These are phyloP conservation scores for Alaudala cheleensis DNA, from an alignment of 2,113 vertebrate species.

Conservation along the genomic window DNA sequence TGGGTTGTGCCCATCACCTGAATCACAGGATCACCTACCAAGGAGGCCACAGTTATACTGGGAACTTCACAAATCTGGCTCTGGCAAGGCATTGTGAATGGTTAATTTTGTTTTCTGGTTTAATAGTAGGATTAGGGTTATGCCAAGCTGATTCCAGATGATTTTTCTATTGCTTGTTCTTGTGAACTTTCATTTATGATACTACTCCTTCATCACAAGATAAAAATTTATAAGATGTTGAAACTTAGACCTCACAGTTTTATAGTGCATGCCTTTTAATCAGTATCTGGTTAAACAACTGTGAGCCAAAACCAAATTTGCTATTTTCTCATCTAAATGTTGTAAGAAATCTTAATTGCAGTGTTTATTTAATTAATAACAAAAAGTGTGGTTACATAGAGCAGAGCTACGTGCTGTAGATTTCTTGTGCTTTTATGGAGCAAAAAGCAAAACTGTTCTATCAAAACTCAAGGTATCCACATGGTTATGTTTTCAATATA, in stretches of 20 bases:
- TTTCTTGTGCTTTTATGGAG: background rate
- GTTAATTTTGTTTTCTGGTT: background rate
- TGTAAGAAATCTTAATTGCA: background rate
- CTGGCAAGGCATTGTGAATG: background rate
- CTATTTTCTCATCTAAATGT: background rate
- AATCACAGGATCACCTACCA: background rate
- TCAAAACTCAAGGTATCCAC: background rate
- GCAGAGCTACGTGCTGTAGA: background rate
- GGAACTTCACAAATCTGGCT: background rate
- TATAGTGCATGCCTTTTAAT: background rate
- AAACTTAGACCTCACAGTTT: background rate
- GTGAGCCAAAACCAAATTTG: background rate
- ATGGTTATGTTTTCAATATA: background rate
- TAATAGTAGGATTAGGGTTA: background rate
- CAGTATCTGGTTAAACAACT: background rate
- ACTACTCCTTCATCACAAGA: background rate
- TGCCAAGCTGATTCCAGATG: background rate
- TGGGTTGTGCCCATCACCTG: background rate
- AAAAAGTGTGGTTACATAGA: background rate
- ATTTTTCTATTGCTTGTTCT: background rate
- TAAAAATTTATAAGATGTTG: background rate
- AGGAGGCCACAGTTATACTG: background rate
- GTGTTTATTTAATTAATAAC: background rate
- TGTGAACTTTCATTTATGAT: background rate
- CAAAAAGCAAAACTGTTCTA: background rate